Percentiles rank a stretch among this genome's conserved stretches.
These are phyloP conservation scores for Scaptomyza montana DNA, from an alignment of 1,140 invertebrate genomes.

Conservation along the genomic window DNA sequence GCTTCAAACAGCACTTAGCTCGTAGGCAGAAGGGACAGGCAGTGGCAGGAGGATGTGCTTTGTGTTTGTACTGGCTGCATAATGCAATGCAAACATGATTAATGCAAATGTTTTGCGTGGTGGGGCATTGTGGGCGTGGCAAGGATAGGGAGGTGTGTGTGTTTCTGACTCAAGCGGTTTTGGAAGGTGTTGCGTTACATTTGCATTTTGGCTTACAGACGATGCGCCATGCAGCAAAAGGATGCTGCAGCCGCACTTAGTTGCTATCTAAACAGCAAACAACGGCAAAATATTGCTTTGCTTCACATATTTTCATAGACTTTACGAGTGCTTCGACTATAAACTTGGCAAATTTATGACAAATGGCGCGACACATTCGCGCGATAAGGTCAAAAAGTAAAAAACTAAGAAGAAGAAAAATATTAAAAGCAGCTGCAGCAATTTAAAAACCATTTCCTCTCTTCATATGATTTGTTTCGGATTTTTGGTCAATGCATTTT, in stretches of 20 bases:
- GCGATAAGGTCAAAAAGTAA: constrained; percentile 54
- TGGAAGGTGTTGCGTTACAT: constrained; percentile 73
- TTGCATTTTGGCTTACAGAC: constrained; percentile 73
- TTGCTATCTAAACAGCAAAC: constrained; percentile 61
- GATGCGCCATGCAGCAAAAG: not conserved
- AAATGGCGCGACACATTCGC: constrained; percentile 55
- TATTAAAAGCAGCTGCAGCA: constrained; percentile 59
- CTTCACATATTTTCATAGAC: constrained; percentile 65
- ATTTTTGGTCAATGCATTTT: constrained; percentile 4
- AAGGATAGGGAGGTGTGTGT: not conserved
- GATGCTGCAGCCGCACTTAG: constrained; percentile 68
- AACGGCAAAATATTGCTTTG: constrained; percentile 19
- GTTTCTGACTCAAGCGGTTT: not conserved
- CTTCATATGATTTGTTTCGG: too few species aligned
- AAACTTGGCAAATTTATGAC: constrained; percentile 76
- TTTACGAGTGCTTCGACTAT: constrained; percentile 69
- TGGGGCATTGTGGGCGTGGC: constrained; percentile 53
- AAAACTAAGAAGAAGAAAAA: constrained; percentile 28
- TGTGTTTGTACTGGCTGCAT: constrained; percentile 65
- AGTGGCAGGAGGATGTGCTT: constrained; percentile 1
- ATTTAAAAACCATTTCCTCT: not conserved
- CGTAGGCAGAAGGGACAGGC: constrained; percentile 10
- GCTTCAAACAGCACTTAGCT: constrained; percentile 25
- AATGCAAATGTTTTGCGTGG: constrained; percentile 81
- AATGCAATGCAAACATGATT: constrained; percentile 81